Conservation (phyloP, 1,140 invertebrate species). For the Drosophila mayri region DNA sequence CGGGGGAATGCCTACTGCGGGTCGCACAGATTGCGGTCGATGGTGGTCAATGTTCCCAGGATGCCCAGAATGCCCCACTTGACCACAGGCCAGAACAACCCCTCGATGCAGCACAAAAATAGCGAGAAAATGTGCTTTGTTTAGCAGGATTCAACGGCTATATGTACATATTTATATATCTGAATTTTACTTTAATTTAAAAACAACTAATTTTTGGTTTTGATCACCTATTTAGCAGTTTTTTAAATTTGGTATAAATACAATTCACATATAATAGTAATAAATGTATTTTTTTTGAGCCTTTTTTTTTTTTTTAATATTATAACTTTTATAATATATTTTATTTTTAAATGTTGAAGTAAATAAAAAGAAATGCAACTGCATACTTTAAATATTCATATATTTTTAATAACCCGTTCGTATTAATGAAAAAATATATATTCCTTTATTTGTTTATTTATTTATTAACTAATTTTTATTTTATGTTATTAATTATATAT, state of each 20-base stretch:
- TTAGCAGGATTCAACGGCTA: neutral
- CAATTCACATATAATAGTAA: too few species aligned
- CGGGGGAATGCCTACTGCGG: conserved; percentile 12
- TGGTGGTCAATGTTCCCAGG: conserved; percentile 19
- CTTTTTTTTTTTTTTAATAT: too few species aligned
- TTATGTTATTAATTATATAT: neutral
- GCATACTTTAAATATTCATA: too few species aligned
- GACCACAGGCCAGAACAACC: conserved; percentile 11
- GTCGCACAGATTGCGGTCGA: conserved; percentile 31
- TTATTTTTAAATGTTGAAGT: too few species aligned
- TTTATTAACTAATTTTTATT: neutral
- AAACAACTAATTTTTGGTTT: neutral
- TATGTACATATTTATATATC: neutral
- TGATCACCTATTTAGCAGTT: neutral
- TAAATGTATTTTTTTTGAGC: too few species aligned
- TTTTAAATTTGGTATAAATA: too few species aligned
- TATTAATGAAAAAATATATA: neutral
- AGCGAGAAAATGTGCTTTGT: conserved; percentile 1
- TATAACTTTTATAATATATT: too few species aligned
- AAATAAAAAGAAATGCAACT: too few species aligned
- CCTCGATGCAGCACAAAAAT: conserved; percentile 1
- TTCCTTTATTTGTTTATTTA: neutral
- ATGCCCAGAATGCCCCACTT: conserved; percentile 24
- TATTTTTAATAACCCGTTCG: too few species aligned
- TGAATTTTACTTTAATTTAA: neutral